Percentiles rank a stretch among this genome's conserved stretches.
phyloP scores from a whole-genome alignment of 2,797 vertebrate genomes.

The Megaceryle alcyon region DNA sequence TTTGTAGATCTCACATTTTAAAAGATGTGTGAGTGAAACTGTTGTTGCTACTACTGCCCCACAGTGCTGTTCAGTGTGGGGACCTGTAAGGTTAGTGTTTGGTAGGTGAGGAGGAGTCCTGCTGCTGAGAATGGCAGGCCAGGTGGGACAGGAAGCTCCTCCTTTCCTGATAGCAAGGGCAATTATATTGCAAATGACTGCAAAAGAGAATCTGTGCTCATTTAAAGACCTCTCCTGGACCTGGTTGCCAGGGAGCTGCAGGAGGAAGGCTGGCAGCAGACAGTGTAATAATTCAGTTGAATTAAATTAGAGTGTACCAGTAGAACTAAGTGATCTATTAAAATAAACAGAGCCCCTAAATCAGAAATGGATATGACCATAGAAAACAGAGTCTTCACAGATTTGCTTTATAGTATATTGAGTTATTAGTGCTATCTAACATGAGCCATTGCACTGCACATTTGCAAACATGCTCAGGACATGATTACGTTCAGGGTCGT shows the following conservation, averaged over 20 bases:
- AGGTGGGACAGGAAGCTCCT: neutral
- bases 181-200: neutral
- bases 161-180: neutral
- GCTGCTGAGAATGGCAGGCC: neutral
- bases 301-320: conserved; percentile 16
- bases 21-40: neutral
- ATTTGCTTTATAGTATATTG: neutral
- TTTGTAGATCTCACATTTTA: neutral
- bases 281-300: neutral
- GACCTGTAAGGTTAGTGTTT: neutral
- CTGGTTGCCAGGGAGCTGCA: neutral
- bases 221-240: neutral
- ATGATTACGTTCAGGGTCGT: neutral
- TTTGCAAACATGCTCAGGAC: neutral
- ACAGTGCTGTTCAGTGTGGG: neutral
- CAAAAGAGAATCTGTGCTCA: neutral
- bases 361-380: neutral
- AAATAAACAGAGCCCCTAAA: neutral
- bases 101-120: neutral
- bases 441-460: neutral
- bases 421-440: neutral
- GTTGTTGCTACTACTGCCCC: neutral
- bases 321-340: neutral
- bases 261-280: conserved; percentile 5
- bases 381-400: neutral